A percentile compares a stretch with the other conserved stretches of the same genome.
Conservation (phyloP, 1,140 invertebrate species). For the Trissolcus basalis region DNA sequence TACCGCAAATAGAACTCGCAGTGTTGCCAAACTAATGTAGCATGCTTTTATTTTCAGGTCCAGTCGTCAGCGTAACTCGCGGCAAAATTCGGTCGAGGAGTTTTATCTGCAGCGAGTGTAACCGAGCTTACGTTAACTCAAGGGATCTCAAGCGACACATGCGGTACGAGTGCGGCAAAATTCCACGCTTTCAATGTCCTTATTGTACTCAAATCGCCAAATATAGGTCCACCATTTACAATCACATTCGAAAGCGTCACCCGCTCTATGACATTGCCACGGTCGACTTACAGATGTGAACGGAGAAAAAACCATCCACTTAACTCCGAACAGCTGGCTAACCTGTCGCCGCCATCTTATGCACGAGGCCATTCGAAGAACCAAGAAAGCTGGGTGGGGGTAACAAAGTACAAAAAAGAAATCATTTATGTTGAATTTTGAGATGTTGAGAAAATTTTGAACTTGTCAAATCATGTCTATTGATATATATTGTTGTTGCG, state of each 20-base stretch:
- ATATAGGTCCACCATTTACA: constrained; percentile 63
- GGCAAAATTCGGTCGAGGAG: constrained; percentile 68
- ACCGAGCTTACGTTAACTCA: constrained; percentile 60
- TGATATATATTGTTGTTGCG: too few species aligned
- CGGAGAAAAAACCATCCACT: too few species aligned
- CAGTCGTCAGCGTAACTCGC: constrained; percentile 36
- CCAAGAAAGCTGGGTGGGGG: too few species aligned
- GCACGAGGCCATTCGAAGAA: too few species aligned
- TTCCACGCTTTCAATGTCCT: constrained; percentile 68
- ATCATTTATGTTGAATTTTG: too few species aligned
- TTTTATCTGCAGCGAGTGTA: constrained; percentile 60
- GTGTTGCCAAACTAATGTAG: constrained; percentile 20
- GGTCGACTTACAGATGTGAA: constrained; percentile 52
- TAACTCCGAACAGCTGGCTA: too few species aligned
- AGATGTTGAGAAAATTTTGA: too few species aligned
- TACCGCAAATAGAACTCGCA: too few species aligned
- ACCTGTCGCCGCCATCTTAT: too few species aligned
- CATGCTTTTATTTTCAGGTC: constrained; percentile 54
- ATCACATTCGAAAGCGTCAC: constrained; percentile 70
- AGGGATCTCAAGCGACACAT: constrained; percentile 69
- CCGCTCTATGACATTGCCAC: constrained; percentile 36
- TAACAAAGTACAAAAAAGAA: too few species aligned
- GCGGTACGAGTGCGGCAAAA: constrained; percentile 66
- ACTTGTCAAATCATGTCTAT: too few species aligned
- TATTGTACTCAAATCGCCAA: constrained; percentile 64